phyloP scores from a whole-genome alignment of 2,888 invertebrate genomes.

The Zeuzera pyrina region DNA sequence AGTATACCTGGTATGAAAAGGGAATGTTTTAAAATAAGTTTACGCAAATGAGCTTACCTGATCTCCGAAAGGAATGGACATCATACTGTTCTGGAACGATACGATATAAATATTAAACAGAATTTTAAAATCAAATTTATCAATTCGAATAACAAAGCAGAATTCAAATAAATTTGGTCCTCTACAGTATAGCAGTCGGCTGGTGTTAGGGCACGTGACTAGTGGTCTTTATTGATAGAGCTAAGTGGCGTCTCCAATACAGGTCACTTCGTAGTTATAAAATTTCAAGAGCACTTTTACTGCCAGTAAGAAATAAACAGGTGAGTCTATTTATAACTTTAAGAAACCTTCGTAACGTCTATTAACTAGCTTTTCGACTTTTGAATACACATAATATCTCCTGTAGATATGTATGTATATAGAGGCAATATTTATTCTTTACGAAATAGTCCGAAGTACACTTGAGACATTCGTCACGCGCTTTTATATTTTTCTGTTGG shows the following conservation, averaged over 20 bases:
- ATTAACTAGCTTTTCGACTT: slow-evolving; percentile 5
- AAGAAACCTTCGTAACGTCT: slow-evolving; percentile 2
- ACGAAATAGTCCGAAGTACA: no score
- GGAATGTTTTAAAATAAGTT: no score
- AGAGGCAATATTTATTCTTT: no score
- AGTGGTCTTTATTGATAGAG: slow-evolving; percentile 17
- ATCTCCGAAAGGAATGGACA: no score
- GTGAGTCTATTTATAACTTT: slow-evolving; percentile 21
- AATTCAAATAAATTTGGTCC: slow-evolving; percentile 22
- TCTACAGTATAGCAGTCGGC: slow-evolving; percentile 26
- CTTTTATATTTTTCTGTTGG: no score
- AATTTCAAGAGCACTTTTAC: slow-evolving; percentile 7
- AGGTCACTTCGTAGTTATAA: slow-evolving; percentile 4
- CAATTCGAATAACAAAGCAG: slow-evolving; percentile 19
- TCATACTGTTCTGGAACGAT: slow-evolving; percentile 13
- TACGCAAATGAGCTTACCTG: no score
- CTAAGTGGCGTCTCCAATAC: slow-evolving; percentile 12
- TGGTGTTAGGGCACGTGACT: slow-evolving; percentile 30
- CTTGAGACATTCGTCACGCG: no score
- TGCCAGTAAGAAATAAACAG: slow-evolving; percentile 16
- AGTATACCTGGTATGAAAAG: no score
- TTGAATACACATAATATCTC: no score
- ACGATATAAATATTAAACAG: slow-evolving; percentile 20
- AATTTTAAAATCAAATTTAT: slow-evolving; percentile 13
- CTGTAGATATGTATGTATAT: no score